Evolutionary conservation across 2,113 vertebrate species (phyloP).

Genomic region (Sturnus vulgaris): DNA sequence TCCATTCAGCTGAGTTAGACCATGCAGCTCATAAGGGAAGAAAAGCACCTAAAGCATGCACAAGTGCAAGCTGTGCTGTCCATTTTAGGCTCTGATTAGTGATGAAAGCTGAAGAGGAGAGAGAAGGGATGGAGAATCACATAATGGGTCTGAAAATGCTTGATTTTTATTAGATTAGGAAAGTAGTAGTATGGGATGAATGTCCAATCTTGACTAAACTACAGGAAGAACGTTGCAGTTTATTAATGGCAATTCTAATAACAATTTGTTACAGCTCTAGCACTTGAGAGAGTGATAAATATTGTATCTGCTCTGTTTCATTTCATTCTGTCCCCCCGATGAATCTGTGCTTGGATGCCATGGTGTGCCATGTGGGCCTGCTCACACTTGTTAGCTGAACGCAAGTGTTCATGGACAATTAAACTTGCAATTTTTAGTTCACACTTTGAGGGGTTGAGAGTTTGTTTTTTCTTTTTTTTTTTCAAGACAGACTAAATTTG

Average conservation of each 20-base stretch:
- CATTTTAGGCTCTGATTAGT: not conserved
- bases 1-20: not conserved
- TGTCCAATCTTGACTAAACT: not conserved
- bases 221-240: not conserved
- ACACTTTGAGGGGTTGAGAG: not conserved
- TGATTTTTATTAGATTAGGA: constrained; percentile 8
- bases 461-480: not conserved
- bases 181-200: not conserved
- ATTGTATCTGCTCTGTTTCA: not conserved
- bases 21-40: not conserved
- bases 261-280: not conserved
- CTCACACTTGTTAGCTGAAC: not conserved
- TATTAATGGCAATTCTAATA: constrained; percentile 16
- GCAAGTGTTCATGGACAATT: constrained; percentile 3
- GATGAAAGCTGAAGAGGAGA: not conserved
- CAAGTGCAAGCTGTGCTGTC: not conserved
- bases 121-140: not conserved
- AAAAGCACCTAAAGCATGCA: not conserved
- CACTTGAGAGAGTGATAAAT: not conserved
- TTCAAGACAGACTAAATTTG: not conserved
- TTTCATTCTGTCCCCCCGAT: not conserved
- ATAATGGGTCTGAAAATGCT: not conserved
- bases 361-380: not conserved
- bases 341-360: not conserved
- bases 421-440: constrained; percentile 16